Base-by-base conservation (phyloP, 2,113 vertebrate species). In the Eonycteris spelaea region DNA sequence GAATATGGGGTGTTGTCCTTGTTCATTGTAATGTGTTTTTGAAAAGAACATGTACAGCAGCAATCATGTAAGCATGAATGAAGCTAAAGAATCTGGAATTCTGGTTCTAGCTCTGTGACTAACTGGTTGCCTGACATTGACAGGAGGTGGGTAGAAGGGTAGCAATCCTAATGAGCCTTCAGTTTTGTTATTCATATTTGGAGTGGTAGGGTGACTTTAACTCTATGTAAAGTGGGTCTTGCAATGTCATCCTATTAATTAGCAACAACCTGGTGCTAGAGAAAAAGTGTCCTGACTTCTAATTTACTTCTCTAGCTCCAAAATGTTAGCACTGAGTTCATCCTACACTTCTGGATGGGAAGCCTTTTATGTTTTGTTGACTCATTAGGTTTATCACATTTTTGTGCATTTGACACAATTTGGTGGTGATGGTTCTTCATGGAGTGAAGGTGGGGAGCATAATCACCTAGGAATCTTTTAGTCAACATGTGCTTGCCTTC, bases 61-160 rank as follows among this genome's bases (percentile, higher is more conserved):
- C 65, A 10, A 75, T 45, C 1, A 0, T 19, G 7, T 6, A 83
- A 16, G 22, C 30, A 22, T 5, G 26, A 57, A 67, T 4, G 18
- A 35, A 86, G 59, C 6, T 33, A 14, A 1, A 28, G n/a, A 43
- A 11, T 87, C 57, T 51, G 67, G 15, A 59, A 35, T 68, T 83
- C 16, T 21, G 6, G 6, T 16, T 43, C n/a, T 21, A 43, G 7
- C 14, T 85, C 26, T 43, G 51, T 24, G 40, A 35, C 65, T 48
- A 3, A 65, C 14, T 16, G 6, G 75, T 14, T 10, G 35, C 13
- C 26, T 90, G n/a, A 70, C 3, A 19, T 79, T 40, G 67, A 38
- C 8, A 38, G 12, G 22, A 45, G 24, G 2, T 7, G 33, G 30
- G 5, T 9, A 3, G 5, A 24, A 10, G 3, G 19, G 68, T 7